Evolutionary conservation across 2,113 vertebrate genomes (phyloP).

Genomic region (Pachyramphus minor): DNA sequence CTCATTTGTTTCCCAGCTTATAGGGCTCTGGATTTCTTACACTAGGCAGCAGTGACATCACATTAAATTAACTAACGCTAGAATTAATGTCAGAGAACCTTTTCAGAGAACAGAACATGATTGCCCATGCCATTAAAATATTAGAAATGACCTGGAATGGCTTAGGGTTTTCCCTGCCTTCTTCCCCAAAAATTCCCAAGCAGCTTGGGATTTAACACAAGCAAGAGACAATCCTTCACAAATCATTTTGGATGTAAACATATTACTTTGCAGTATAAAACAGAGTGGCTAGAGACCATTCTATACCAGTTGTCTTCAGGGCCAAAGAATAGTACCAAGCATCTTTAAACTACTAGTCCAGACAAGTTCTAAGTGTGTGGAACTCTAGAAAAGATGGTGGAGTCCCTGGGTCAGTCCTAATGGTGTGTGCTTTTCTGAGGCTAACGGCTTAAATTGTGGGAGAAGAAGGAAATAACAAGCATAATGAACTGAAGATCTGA

Average conservation of each 20-base stretch:
- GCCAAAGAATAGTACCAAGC: not conserved
- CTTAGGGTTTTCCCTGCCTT: not conserved
- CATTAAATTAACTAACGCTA: not conserved
- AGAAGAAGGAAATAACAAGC: not conserved
- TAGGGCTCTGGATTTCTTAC: not conserved
- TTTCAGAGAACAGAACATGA: not conserved
- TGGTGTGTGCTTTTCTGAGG: not conserved
- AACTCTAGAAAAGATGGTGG: not conserved
- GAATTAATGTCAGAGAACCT: not conserved
- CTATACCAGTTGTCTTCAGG: not conserved
- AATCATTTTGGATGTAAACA: not conserved
- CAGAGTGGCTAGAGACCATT: not conserved
- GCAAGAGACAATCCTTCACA: not conserved
- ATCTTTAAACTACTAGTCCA: not conserved
- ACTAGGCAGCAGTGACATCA: fast-evolving
- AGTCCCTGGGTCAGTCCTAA: not conserved
- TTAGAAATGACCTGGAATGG: not conserved
- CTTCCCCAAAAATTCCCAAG: not conserved
- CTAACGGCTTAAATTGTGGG: not conserved
- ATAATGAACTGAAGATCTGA: not conserved
- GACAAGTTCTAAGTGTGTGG: not conserved
- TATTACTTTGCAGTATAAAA: not conserved
- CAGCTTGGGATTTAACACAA: not conserved
- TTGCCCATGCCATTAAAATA: not conserved
- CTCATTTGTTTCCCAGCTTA: not conserved